Evolutionary conservation across 2,888 invertebrate species (phyloP).

Genomic region (Pherbina coryleti): DNA sequence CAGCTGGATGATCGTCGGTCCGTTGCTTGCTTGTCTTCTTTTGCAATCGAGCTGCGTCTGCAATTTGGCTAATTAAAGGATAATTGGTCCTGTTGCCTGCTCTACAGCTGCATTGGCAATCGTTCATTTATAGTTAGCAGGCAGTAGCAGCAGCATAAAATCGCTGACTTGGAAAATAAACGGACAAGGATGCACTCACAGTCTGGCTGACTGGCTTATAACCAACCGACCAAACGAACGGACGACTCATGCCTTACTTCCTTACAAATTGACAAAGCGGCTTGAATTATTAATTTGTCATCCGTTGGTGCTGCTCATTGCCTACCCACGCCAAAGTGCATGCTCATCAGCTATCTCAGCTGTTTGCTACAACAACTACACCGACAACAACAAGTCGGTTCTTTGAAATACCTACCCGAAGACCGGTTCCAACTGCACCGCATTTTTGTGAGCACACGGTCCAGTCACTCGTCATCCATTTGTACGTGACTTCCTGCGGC

Average conservation of each 20-base stretch:
- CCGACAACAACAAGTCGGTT: background rate
- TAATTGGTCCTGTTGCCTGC: conserved; percentile 28
- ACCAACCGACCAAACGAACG: background rate
- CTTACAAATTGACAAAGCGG: conserved; percentile 13
- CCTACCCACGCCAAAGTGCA: background rate
- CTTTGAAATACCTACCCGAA: conserved; percentile 59
- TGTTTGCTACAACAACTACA: background rate
- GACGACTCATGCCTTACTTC: background rate
- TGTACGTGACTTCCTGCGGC: conserved; percentile 72
- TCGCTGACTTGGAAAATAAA: conserved; percentile 28
- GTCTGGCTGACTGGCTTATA: background rate
- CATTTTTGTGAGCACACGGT: conserved; percentile 87
- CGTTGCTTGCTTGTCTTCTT: background rate
- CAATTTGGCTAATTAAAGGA: conserved; percentile 39
- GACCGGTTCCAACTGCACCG: conserved; percentile 77
- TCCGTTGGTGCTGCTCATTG: background rate
- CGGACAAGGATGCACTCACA: background rate
- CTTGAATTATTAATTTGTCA: conserved; percentile 33
- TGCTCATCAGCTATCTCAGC: background rate
- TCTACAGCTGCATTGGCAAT: conserved; percentile 10
- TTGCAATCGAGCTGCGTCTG: conserved; percentile 16
- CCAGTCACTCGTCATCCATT: conserved; percentile 89
- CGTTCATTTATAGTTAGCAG: background rate
- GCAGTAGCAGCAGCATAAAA: background rate
- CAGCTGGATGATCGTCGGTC: background rate